Percentiles rank a stretch among this genome's conserved stretches.
phyloP scores from a whole-genome alignment of 2,888 invertebrate species.

The Leptopilina drosophilae region DNA sequence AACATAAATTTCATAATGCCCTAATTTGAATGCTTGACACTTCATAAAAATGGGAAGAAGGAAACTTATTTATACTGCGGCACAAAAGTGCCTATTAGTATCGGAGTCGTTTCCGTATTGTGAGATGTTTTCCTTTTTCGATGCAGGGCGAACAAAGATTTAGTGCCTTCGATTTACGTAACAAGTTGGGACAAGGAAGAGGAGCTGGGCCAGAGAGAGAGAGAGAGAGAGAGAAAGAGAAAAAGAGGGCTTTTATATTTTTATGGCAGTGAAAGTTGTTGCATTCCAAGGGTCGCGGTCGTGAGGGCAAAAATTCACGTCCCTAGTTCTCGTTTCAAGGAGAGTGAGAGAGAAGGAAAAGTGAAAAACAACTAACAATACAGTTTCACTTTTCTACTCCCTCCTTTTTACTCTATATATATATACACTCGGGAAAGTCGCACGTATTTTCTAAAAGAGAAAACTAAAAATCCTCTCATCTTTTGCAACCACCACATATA shows the following conservation, averaged over 20 bases:
- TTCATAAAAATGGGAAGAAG: slow-evolving; percentile 37
- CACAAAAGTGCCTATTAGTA: slow-evolving; percentile 35
- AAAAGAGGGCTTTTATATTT: slow-evolving; percentile 68
- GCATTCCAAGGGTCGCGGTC: slow-evolving; percentile 67
- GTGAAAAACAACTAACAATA: slow-evolving; percentile 71
- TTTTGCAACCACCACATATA: background rate
- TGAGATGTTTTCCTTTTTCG: slow-evolving; percentile 25
- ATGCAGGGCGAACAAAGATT: slow-evolving; percentile 60
- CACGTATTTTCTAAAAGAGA: slow-evolving; percentile 44
- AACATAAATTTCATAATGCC: slow-evolving; percentile 27
- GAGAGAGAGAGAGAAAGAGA: slow-evolving; percentile 49
- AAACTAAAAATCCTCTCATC: slow-evolving; percentile 51
- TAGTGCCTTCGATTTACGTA: slow-evolving; percentile 71
- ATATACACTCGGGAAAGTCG: slow-evolving; percentile 47
- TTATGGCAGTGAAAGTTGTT: slow-evolving; percentile 75
- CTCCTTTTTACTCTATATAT: slow-evolving; percentile 45
- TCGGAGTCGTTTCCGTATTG: slow-evolving; percentile 28
- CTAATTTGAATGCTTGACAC: slow-evolving; percentile 29
- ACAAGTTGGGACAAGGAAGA: slow-evolving; percentile 59
- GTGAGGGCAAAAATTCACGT: slow-evolving; percentile 67
- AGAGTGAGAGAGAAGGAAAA: slow-evolving; percentile 51
- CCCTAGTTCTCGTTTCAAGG: slow-evolving; percentile 63
- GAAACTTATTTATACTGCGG: slow-evolving; percentile 29
- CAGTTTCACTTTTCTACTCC: slow-evolving; percentile 71
- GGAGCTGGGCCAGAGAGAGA: background rate